Base-by-base conservation (phyloP, 92 coral and sea anemone species). In the Galaxea fascicularis region DNA sequence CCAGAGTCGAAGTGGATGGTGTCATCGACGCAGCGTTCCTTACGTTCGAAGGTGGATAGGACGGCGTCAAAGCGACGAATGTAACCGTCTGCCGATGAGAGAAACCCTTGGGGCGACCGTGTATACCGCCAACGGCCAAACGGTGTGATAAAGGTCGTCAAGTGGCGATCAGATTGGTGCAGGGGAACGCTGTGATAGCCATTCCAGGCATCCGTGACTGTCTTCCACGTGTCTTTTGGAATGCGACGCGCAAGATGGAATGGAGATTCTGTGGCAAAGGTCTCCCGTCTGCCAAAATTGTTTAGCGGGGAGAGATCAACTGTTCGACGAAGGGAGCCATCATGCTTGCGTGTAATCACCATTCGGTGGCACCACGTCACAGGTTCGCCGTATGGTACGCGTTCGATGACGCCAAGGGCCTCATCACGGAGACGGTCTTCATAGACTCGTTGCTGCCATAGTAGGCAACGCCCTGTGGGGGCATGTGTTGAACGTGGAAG, bases 351-450 rank as follows among this genome's bases (percentile, higher is more conserved):
- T 0, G 94, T 88, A 20, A 91, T 63, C 14, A 82, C 90, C 90
- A 91, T 91, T 4, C 87, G 65, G 18, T 87, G 94, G 70, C 94
- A 91, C 87, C 94, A 91, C 13, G 92, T 88, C 30, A 91, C 92
- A 0, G 92, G 94, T 78, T 85, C 86, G 20, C 91, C 93, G 57
- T 90, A 90, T 10, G 29, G 98, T 62, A 53, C 92, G 87, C 39
- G 73, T 44, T 82, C 90, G 68, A 92, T 83, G 77, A 92, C 95
- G 9, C 93, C 91, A 17, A 92, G 89, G 12, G 93, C 93, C 53
- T 89, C 91, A n/a, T n/a, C n/a, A n/a, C n/a, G n/a, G n/a, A n/a
- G n/a, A n/a, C n/a, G n/a, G 90, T 88, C 73, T 77, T 92, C 90
- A 85, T 31, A 68, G 10, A 68, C 73, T 15, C 24, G 25, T 21